phyloP scores from a whole-genome alignment of 1,140 invertebrate species.

The Drosophila kohkoa region DNA sequence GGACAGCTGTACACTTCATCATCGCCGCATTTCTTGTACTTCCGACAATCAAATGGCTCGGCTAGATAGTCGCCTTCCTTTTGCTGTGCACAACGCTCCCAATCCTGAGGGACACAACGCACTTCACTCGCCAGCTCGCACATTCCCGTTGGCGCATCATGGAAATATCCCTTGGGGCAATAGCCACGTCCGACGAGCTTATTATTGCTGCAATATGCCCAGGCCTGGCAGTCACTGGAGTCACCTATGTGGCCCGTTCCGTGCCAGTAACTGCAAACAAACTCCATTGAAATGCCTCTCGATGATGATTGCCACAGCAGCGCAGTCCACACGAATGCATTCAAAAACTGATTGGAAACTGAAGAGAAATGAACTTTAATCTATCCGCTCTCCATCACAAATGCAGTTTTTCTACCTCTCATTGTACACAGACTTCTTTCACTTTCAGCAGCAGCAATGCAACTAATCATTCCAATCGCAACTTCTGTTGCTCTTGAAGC shows the following conservation, averaged over 20 bases:
- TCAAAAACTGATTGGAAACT: constrained; percentile 33
- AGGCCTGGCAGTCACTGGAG: constrained; percentile 43
- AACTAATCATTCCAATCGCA: constrained; percentile 8
- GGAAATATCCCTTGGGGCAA: constrained; percentile 31
- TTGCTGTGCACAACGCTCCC: constrained; percentile 33
- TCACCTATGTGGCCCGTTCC: constrained; percentile 45
- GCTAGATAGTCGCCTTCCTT: constrained; percentile 27
- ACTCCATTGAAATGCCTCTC: constrained; percentile 27
- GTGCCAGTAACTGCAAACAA: constrained; percentile 42
- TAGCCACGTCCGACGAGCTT: background rate
- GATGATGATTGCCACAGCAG: background rate
- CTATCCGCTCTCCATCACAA: background rate
- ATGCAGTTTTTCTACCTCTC: constrained; percentile 36
- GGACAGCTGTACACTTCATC: constrained; percentile 3
- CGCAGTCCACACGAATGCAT: background rate
- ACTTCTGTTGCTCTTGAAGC: background rate
- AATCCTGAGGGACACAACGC: constrained; percentile 23
- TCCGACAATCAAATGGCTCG: constrained; percentile 40
- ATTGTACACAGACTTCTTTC: constrained; percentile 22
- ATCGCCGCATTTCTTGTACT: constrained; percentile 15
- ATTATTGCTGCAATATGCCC: constrained; percentile 50
- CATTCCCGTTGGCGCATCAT: constrained; percentile 33
- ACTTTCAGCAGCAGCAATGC: background rate
- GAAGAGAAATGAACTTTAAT: constrained; percentile 39
- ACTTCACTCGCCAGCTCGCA: constrained; percentile 12